Evolutionary conservation across 1,140 invertebrate genomes (phyloP).

Genomic region (Apis florea): DNA sequence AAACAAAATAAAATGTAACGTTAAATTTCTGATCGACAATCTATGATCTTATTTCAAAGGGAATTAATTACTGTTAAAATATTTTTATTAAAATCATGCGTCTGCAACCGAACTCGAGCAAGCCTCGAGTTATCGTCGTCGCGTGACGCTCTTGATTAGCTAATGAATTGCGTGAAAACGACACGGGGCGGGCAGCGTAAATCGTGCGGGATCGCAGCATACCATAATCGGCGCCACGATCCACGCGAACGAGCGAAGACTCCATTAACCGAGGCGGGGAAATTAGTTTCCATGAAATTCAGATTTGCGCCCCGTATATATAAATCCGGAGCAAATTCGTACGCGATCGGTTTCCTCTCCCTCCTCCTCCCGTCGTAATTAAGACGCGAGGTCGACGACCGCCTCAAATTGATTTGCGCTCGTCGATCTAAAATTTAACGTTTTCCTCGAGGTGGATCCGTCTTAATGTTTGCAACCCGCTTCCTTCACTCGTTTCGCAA

Average conservation of each 20-base stretch:
- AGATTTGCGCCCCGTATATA: constrained; percentile 39
- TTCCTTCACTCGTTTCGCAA: background rate
- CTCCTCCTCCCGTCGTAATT: constrained; percentile 33
- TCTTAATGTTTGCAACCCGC: constrained; percentile 2
- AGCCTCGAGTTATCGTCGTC: background rate
- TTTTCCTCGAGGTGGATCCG: background rate
- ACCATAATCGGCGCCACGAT: background rate
- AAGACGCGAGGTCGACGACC: background rate
- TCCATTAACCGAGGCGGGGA: constrained; percentile 43
- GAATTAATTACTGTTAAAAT: too few species aligned
- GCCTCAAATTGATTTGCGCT: constrained; percentile 32
- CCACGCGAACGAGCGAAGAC: constrained; percentile 19
- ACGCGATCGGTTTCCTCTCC: background rate
- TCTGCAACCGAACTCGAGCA: too few species aligned
- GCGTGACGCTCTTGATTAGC: constrained; percentile 54
- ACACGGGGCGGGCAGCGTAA: background rate
- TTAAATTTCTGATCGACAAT: too few species aligned
- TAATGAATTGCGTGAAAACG: constrained; percentile 56
- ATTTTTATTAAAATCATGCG: too few species aligned
- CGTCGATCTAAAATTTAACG: constrained; percentile 21
- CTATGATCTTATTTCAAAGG: too few species aligned
- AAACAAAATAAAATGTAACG: too few species aligned
- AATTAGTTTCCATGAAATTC: constrained; percentile 57
- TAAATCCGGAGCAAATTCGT: constrained; percentile 44
- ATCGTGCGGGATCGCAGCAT: constrained; percentile 8